phyloP scores from a whole-genome alignment of 2,888 invertebrate species.

The Eupithecia tripunctaria region DNA sequence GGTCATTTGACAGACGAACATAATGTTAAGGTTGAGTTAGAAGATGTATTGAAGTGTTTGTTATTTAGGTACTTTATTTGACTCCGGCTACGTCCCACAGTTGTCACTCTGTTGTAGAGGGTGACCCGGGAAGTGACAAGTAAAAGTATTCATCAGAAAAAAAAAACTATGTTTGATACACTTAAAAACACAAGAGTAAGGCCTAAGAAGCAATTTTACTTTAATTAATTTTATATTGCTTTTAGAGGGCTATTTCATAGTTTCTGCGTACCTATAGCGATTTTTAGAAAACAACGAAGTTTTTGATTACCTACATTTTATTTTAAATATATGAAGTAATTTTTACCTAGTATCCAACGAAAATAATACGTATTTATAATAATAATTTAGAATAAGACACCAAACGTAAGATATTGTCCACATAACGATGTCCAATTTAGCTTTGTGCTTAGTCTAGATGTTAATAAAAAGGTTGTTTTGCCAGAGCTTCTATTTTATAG shows the following conservation, averaged over 20 bases:
- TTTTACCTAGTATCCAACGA: not conserved
- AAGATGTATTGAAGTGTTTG: constrained; percentile 8
- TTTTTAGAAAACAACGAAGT: not conserved
- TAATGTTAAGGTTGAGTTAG: constrained; percentile 22
- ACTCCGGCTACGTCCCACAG: not conserved
- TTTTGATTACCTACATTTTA: not conserved
- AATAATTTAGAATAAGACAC: constrained; percentile 16
- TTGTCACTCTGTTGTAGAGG: not conserved
- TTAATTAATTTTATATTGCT: not conserved
- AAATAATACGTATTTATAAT: constrained; percentile 1
- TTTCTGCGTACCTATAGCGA: not conserved
- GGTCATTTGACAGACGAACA: constrained; percentile 15
- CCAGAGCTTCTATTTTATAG: constrained; percentile 76
- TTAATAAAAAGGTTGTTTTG: constrained; percentile 71
- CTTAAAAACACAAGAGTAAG: not conserved
- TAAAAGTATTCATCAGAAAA: not conserved
- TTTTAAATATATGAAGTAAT: not conserved
- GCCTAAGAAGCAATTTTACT: not conserved
- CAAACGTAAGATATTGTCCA: constrained; percentile 37
- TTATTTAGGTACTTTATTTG: not conserved
- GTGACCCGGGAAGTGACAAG: not conserved
- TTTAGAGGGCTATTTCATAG: not conserved
- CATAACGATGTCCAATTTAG: constrained; percentile 42
- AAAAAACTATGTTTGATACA: not conserved
- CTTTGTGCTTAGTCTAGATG: constrained; percentile 44